These are phyloP conservation scores for Drosophila erecta DNA, from an alignment of 1,140 invertebrate species.

Conservation along the genomic window DNA sequence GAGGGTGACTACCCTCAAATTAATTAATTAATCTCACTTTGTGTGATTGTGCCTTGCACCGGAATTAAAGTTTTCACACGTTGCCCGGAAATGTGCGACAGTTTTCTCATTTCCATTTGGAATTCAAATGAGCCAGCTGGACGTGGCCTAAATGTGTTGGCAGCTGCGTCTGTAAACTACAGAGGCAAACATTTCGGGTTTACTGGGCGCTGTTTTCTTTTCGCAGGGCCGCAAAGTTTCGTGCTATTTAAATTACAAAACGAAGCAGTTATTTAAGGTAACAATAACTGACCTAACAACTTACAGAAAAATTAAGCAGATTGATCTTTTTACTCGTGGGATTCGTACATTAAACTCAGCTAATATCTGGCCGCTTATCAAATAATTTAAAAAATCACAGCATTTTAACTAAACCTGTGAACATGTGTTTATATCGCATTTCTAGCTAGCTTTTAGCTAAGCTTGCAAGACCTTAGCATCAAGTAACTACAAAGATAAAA, in stretches of 20 bases:
- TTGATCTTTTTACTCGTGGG: too few species aligned
- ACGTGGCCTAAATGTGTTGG: slow-evolving; percentile 39
- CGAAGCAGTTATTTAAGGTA: not conserved
- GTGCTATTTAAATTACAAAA: slow-evolving; percentile 66
- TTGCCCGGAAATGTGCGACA: slow-evolving; percentile 35
- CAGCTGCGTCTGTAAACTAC: slow-evolving; percentile 26
- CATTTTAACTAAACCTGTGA: too few species aligned
- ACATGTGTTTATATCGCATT: too few species aligned
- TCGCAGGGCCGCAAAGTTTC: slow-evolving; percentile 52
- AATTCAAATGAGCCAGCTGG: slow-evolving; percentile 70
- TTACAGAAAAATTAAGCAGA: not conserved
- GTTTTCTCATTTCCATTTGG: slow-evolving; percentile 44
- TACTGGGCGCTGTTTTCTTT: slow-evolving; percentile 21
- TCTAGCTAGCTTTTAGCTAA: too few species aligned
- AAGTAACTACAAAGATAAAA: too few species aligned
- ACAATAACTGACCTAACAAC: not conserved
- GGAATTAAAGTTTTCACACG: slow-evolving; percentile 61
- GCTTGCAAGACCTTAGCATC: too few species aligned
- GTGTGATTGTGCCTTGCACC: slow-evolving; percentile 36
- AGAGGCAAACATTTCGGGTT: slow-evolving; percentile 27
- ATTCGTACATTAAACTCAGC: too few species aligned
- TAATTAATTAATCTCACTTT: slow-evolving; percentile 55
- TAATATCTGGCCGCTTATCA: too few species aligned
- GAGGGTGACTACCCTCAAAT: slow-evolving; percentile 56
- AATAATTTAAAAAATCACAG: too few species aligned